Conservation (phyloP, 2,113 vertebrate genomes). For the Ailurus styani region DNA sequence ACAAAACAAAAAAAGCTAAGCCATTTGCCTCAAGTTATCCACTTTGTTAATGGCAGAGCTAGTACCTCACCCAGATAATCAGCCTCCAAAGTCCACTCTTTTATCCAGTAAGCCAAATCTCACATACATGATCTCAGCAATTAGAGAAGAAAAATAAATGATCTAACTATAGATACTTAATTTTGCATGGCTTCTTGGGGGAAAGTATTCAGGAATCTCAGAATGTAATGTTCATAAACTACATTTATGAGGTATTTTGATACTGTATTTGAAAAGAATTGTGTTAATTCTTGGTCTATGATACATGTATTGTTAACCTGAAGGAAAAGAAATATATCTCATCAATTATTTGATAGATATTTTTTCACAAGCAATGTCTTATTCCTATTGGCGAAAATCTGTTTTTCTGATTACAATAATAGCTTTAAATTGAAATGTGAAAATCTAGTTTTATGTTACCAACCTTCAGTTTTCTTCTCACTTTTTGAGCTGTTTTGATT, state of each 20-base stretch:
- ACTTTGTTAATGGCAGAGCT: neutral
- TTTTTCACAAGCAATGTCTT: neutral
- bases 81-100: neutral
- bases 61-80: neutral
- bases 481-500: conserved; percentile 12
- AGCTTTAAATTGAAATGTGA: neutral
- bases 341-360: neutral
- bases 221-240: neutral
- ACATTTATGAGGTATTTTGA: neutral
- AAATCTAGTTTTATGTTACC: neutral
- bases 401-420: neutral
- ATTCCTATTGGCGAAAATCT: neutral
- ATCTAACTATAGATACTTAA: neutral
- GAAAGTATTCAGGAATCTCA: neutral
- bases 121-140: neutral
- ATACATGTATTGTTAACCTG: neutral
- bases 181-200: neutral
- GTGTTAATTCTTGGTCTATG: neutral
- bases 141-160: conserved; percentile 15
- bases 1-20: neutral
- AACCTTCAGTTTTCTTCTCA: neutral
- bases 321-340: neutral
- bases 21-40: neutral
- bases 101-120: neutral
- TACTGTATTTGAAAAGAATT: neutral